Evolutionary conservation across 2,113 vertebrate species (phyloP), one percentile per base, ranked within the genome.

Genomic region (Scartelaos histophorus): DNA sequence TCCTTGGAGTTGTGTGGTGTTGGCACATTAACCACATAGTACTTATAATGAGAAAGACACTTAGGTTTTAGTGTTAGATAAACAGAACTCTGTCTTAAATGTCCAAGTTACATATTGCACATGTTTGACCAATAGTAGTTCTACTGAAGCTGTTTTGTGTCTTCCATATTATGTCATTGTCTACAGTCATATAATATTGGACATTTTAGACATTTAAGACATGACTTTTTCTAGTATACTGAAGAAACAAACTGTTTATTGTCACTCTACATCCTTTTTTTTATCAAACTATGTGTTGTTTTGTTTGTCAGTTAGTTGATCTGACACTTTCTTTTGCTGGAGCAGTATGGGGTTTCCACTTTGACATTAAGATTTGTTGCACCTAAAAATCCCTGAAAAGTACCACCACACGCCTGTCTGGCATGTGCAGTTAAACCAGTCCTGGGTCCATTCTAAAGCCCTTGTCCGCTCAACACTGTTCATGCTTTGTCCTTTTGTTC

Each of bases 401-500:
- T 70, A 65, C 70, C 54, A 56, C 70, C 54, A 60, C 10, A 66
- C 62, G 66, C 21, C 34, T 43, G 58, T 57, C 29, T 17, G 21
- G 67, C 65, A 24, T 54, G 61, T 84, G 81, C 64, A 69, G 70
- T 71, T 83, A 89, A 85, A 73, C 88, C 84, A 61, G 65, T 25
- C 66, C 6, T 61, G 45, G 46, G 75, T 76, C 51, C 70, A 85
- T 90, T 91, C 76, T 86, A 88, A 90, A 91, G 89, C 81, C 65
- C 5, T 74, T 82, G 90, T 80, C 81, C 75, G 78, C 86, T 86
- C 79, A 87, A 92, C 85, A 76, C 83, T 84, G 82, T 78, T 47
- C 66, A 19, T 35, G 82, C 79, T 83, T 92, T 91, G 90, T 92
- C 81, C 74, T 66, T 71, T 15, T 24, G 75, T 74, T 89, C 70